These are phyloP conservation scores for Formica exsecta DNA, from an alignment of 1,140 invertebrate genomes.

Conservation along the genomic window DNA sequence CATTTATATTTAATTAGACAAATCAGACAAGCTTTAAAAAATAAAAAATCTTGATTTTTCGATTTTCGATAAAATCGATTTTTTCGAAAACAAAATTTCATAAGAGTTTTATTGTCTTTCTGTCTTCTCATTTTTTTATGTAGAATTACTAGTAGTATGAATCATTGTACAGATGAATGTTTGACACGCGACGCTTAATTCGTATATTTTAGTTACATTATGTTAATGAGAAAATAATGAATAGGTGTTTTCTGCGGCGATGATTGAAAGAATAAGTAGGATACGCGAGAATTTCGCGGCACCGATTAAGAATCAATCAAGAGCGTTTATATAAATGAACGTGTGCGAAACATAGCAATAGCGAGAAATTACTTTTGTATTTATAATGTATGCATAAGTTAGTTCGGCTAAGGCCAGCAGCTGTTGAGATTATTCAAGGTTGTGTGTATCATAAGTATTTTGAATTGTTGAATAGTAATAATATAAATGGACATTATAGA, in stretches of 20 bases:
- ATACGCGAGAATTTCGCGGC: neutral
- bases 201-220: conserved; percentile 28
- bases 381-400: conserved; percentile 79
- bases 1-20: neutral
- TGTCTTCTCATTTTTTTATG: neutral
- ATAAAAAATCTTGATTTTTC: neutral
- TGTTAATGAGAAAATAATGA: neutral
- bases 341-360: conserved; percentile 68
- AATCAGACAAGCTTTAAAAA: neutral
- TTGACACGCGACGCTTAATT: neutral
- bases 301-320: conserved; percentile 16
- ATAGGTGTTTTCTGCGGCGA: neutral
- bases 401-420: conserved; percentile 83
- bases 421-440: conserved; percentile 87
- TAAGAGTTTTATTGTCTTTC: neutral
- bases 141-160: neutral
- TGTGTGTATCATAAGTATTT: conserved; percentile 87
- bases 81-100: neutral
- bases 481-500: conserved; percentile 70
- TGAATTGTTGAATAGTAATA: conserved; percentile 86
- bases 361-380: conserved; percentile 81
- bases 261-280: neutral
- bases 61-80: neutral
- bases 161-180: neutral
- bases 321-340: conserved; percentile 10